Base-by-base conservation (phyloP, 2,113 vertebrate genomes). In the Periophthalmodon schlosseri region DNA sequence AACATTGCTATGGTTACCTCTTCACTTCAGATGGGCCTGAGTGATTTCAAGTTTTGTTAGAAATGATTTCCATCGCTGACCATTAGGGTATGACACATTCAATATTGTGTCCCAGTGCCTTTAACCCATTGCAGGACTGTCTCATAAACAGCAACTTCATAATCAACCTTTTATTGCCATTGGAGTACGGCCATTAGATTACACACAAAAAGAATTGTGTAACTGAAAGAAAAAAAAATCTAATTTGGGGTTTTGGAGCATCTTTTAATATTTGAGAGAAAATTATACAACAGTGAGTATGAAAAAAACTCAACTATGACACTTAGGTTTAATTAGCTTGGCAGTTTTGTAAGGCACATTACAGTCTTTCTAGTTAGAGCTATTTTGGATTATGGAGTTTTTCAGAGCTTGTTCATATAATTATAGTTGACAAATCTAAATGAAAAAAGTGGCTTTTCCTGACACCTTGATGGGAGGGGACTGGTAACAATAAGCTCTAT, bases 51-150 rank as follows among this genome's bases (percentile, higher is more conserved):
- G 66, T 72, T 87, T 77, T 89, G 81, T 88, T 88, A 88, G 83
- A 86, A 84, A 76, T 75, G 73, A 72, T 68, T 50, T 77, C 63
- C 69, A 76, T 70, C 74, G 65, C 76, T 80, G 83, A 90, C 80
- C 39, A 44, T 80, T 84, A 87, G 87, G 87, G 76, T 89, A 85
- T 70, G 80, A 88, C 87, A 87, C 85, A 86, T 89, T 91, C 87
- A 88, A 81, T 85, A 88, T 82, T 86, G 82, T 91, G 39, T 88
- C 88, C 84, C 76, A 88, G 66, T 87, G 76, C 84, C 75, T 82
- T 80, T 78, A 68, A 87, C 68, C 82, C 83, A 52, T 7, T 50
- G 49, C 36, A 5, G 36, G 36, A 39, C 36, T 44, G 39, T 44
- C 39, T 44, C 39, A 44, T 44, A 44, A 44, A 44, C 39, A 44